Evolutionary conservation across 2,797 vertebrate species (phyloP).

Genomic region (Epinephelus malabaricus): DNA sequence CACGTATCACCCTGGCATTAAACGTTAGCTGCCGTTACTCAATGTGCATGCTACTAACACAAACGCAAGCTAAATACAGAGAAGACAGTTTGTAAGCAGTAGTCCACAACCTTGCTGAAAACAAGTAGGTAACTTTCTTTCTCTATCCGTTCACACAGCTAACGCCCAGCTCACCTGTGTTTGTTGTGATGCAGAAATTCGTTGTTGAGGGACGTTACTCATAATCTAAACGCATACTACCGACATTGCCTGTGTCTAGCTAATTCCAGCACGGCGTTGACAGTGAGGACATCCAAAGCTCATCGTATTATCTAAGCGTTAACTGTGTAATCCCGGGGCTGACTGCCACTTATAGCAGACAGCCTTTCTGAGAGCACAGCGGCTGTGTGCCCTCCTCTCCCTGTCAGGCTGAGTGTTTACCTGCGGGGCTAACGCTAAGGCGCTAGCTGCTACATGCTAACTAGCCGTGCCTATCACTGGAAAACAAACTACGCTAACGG

Average conservation of each 20-base stretch:
- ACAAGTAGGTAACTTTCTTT: neutral
- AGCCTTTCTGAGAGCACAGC: constrained; percentile 51
- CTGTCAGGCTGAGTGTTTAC: constrained; percentile 77
- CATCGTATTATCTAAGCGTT: constrained; percentile 70
- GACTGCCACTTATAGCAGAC: constrained; percentile 68
- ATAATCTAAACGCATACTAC: constrained; percentile 71
- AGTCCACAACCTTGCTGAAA: neutral
- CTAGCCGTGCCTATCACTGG: constrained; percentile 58
- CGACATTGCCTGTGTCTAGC: constrained; percentile 59
- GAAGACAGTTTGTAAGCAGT: neutral
- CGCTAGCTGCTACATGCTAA: constrained; percentile 74
- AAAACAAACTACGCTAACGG: constrained; percentile 67
- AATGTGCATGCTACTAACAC: too few species aligned
- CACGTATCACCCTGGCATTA: neutral
- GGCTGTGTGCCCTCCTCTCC: constrained; percentile 46
- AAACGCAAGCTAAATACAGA: neutral
- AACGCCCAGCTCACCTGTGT: constrained; percentile 76
- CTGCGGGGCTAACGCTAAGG: constrained; percentile 64
- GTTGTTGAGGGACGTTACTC: constrained; percentile 55
- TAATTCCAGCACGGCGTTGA: constrained; percentile 71
- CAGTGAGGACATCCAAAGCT: constrained; percentile 55
- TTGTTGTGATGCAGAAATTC: constrained; percentile 47
- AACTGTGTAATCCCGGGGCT: constrained; percentile 79
- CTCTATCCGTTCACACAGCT: constrained; percentile 10
- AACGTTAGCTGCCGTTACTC: neutral